A percentile compares a stretch with the other conserved stretches of the same genome.
Evolutionary conservation across 2,888 invertebrate genomes (phyloP).

Genomic region (Campoplex nolae): DNA sequence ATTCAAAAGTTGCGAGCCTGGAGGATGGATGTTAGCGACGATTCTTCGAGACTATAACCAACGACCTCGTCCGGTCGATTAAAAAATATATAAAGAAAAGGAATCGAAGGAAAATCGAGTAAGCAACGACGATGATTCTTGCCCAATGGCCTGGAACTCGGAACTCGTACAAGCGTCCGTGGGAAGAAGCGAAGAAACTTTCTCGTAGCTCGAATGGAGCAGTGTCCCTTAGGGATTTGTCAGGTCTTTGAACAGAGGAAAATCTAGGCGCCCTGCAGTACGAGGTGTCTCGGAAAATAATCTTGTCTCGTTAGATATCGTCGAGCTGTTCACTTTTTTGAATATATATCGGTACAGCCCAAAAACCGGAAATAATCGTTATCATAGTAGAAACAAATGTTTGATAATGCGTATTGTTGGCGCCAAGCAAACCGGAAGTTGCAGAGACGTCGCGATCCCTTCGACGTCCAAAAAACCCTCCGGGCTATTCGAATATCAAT

Average conservation of each 20-base stretch:
- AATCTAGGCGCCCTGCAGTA: constrained; percentile 21
- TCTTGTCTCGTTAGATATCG: constrained; percentile 47
- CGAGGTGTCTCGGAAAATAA: constrained; percentile 10
- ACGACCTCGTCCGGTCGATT: constrained; percentile 12
- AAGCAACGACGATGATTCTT: constrained; percentile 73
- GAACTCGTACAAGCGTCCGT: constrained; percentile 74
- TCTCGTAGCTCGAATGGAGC: constrained; percentile 37
- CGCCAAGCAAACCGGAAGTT: constrained; percentile 71
- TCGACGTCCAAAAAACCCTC: not conserved
- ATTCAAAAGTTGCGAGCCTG: not conserved
- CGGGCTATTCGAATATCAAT: not conserved
- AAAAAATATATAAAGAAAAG: constrained; percentile 11
- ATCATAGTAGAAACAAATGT: constrained; percentile 33
- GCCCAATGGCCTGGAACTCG: constrained; percentile 78
- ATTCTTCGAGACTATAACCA: constrained; percentile 9
- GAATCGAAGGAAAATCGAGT: constrained; percentile 59
- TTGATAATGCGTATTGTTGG: constrained; percentile 64
- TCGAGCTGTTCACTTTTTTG: constrained; percentile 26
- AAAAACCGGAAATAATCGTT: constrained; percentile 52
- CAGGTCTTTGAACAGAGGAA: constrained; percentile 10
- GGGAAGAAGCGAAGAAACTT: constrained; percentile 77
- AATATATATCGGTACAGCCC: not conserved
- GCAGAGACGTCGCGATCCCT: constrained; percentile 15
- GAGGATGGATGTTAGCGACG: not conserved
- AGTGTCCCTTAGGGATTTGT: constrained; percentile 43